A percentile compares a stretch with the other conserved stretches of the same genome.
Conservation (phyloP, 1,140 invertebrate species). For the Calliopsis andreniformis region DNA sequence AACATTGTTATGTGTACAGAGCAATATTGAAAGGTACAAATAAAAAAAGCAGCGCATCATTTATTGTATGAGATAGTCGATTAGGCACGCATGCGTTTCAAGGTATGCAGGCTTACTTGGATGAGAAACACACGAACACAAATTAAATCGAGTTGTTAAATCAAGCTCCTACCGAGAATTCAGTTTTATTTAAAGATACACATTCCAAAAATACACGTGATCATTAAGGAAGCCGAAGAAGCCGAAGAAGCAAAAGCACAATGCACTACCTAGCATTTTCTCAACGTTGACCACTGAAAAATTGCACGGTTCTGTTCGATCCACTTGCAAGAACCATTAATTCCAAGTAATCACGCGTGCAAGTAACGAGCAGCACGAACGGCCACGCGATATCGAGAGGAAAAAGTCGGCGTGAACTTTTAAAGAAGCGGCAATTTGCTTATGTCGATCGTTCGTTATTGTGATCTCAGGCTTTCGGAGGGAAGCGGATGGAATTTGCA, state of each 20-base stretch:
- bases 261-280: constrained; percentile 1
- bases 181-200: not conserved
- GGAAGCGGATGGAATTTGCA: constrained; percentile 59
- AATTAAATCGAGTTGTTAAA: not conserved
- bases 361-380: constrained; percentile 39
- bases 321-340: constrained; percentile 41
- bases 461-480: constrained; percentile 54
- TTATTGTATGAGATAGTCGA: too few species aligned
- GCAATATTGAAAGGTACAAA: too few species aligned
- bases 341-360: constrained; percentile 30
- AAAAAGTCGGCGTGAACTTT: constrained; percentile 13
- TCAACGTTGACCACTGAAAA: not conserved
- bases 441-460: constrained; percentile 70
- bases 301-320: constrained; percentile 17
- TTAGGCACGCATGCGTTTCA: too few species aligned
- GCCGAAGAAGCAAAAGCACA: too few species aligned
- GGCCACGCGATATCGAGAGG: not conserved
- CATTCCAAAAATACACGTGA: constrained; percentile 1
- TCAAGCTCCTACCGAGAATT: not conserved
- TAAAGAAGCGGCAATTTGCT: constrained; percentile 54
- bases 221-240: not conserved
- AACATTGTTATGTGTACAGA: too few species aligned
- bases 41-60: too few species aligned
- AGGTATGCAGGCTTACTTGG: too few species aligned
- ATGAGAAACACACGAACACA: not conserved